These are phyloP conservation scores for Galeopterus variegatus DNA, from an alignment of 2,113 vertebrate species.

Conservation along the genomic window DNA sequence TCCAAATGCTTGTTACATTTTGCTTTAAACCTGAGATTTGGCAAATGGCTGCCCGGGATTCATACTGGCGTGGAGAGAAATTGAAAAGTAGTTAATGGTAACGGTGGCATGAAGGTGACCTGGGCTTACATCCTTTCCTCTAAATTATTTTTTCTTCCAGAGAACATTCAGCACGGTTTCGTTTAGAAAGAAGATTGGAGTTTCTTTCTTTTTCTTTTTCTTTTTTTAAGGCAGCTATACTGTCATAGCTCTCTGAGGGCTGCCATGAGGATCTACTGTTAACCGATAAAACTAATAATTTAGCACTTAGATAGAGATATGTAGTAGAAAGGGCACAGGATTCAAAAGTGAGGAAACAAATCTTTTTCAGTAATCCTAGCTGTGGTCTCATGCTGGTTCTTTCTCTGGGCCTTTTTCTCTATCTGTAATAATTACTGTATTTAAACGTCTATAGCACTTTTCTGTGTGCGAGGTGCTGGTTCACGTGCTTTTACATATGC, in stretches of 20 bases:
- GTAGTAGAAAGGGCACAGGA: neutral
- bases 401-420: neutral
- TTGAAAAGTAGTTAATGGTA: neutral
- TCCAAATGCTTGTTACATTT: neutral
- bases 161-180: constrained; percentile 29
- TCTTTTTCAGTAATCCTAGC: neutral
- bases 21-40: constrained; percentile 14
- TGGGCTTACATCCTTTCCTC: neutral
- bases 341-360: constrained; percentile 1
- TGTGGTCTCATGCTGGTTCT: constrained; percentile 14
- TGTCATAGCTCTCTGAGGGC: neutral
- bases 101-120: neutral
- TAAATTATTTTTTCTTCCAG: neutral
- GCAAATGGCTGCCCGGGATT: neutral
- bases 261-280: constrained; percentile 12
- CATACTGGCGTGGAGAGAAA: neutral
- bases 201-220: neutral
- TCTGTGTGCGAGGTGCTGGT: constrained; percentile 1
- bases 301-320: neutral
- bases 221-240: neutral
- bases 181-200: neutral
- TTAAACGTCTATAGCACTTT: neutral
- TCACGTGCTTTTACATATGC: neutral
- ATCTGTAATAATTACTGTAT: neutral
- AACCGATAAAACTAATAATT: constrained; percentile 13